Percentiles rank a stretch among this genome's conserved stretches.
phyloP scores from a whole-genome alignment of 1,140 invertebrate species.

The Neotoxoptera formosana region DNA sequence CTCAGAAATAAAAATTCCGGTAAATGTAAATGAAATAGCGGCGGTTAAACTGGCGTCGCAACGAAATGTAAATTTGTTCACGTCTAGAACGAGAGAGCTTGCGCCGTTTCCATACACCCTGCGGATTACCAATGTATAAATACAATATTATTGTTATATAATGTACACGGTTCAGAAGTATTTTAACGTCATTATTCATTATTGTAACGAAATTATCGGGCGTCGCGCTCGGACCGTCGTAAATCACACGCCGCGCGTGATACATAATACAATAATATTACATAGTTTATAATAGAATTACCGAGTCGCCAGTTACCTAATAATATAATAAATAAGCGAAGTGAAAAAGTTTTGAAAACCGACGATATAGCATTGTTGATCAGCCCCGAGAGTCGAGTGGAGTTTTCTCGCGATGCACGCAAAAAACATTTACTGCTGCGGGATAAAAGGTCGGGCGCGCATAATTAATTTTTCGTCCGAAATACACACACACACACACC shows the following conservation, averaged over 20 bases:
- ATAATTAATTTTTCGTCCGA: not conserved
- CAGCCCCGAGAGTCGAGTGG: not conserved
- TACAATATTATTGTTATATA: too few relatives aligned
- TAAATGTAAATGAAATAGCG: too few relatives aligned
- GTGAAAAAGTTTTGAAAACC: not conserved
- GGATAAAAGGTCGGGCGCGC: not conserved
- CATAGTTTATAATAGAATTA: not conserved
- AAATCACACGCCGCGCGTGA: not conserved
- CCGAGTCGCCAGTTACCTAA: not conserved
- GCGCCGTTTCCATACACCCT: not conserved
- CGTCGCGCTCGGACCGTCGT: not conserved
- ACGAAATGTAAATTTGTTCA: not conserved
- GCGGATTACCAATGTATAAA: not conserved
- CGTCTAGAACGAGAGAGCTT: not conserved
- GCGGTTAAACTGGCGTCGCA: not conserved
- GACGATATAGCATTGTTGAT: not conserved
- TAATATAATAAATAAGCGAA: not conserved
- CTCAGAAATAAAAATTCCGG: too few relatives aligned
- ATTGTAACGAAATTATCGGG: not conserved
- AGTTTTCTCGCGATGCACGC: not conserved
- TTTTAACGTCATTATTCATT: not conserved
- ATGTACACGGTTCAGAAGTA: not conserved
- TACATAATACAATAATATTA: not conserved
- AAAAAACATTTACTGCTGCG: not conserved
- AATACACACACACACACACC: not conserved